Evolutionary conservation across 2,113 vertebrate genomes (phyloP).

Genomic region (Pollachius pollachius): DNA sequence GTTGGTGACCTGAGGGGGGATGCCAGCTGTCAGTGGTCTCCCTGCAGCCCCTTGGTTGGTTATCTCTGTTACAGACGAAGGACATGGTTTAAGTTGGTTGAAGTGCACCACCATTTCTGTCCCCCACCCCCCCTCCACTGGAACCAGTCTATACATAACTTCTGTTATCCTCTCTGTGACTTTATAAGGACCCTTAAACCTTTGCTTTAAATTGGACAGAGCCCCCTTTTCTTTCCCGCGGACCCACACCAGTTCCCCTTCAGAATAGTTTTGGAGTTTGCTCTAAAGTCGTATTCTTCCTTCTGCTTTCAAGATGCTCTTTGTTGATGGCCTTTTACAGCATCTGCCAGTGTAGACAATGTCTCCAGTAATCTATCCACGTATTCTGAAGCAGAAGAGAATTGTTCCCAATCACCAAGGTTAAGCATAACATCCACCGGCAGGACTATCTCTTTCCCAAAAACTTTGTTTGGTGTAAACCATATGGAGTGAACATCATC

Average conservation of each 20-base stretch:
- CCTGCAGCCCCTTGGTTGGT: background rate
- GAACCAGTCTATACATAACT: background rate
- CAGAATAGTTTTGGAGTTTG: background rate
- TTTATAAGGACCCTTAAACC: conserved; percentile 6
- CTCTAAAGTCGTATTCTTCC: background rate
- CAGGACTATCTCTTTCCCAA: conserved; percentile 15
- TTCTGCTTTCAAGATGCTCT: conserved; percentile 3
- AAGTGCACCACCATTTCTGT: background rate
- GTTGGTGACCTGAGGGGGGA: background rate
- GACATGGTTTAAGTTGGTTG: background rate
- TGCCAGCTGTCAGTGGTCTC: background rate
- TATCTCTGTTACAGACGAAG: background rate
- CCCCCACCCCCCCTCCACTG: background rate
- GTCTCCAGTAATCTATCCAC: background rate
- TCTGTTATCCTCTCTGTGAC: conserved; percentile 5
- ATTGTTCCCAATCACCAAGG: background rate
- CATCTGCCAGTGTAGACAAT: conserved; percentile 1
- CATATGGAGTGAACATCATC: background rate
- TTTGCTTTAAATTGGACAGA: too few species aligned
- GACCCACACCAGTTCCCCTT: conserved; percentile 10
- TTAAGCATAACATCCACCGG: conserved; percentile 19
- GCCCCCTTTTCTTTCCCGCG: background rate
- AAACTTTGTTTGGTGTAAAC: background rate
- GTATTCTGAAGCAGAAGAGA: background rate
- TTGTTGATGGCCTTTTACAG: conserved; percentile 5